These are phyloP conservation scores for Panagrolaimus sp. DNA, from an alignment of 1,140 invertebrate genomes.

Conservation along the genomic window DNA sequence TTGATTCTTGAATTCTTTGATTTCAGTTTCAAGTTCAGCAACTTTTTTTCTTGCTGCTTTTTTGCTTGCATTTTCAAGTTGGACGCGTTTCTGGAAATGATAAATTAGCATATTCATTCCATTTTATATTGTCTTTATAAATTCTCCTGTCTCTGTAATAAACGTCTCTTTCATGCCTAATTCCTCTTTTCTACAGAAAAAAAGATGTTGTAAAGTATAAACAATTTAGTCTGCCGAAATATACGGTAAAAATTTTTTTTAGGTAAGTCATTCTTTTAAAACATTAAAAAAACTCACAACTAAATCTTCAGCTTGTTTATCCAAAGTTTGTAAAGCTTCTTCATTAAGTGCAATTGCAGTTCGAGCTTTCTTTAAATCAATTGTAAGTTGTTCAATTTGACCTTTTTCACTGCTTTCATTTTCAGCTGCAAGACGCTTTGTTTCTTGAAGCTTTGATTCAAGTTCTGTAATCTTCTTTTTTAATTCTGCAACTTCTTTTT, in stretches of 20 bases:
- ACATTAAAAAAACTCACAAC: neutral
- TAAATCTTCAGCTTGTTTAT: neutral
- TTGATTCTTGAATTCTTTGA: neutral
- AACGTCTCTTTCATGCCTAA: too few species aligned
- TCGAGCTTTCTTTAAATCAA: neutral
- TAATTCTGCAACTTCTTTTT: neutral
- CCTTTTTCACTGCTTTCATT: neutral
- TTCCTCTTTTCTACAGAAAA: too few species aligned
- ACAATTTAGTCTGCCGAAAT: too few species aligned
- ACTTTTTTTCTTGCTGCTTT: neutral
- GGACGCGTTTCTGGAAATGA: neutral
- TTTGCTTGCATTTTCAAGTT: neutral
- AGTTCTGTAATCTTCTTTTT: neutral
- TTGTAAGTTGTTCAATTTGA: slow-evolving; percentile 11
- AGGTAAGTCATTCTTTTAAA: too few species aligned
- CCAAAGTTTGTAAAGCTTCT: neutral
- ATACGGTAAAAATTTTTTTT: neutral
- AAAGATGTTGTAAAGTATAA: too few species aligned
- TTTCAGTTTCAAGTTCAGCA: neutral
- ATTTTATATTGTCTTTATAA: too few species aligned
- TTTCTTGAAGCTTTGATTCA: neutral
- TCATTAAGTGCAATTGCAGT: neutral
- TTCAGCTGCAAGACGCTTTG: neutral
- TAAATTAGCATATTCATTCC: too few species aligned
- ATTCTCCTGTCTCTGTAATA: too few species aligned